Evolutionary conservation across 2,888 invertebrate genomes (phyloP).

Genomic region (Azorinus chamasolen): DNA sequence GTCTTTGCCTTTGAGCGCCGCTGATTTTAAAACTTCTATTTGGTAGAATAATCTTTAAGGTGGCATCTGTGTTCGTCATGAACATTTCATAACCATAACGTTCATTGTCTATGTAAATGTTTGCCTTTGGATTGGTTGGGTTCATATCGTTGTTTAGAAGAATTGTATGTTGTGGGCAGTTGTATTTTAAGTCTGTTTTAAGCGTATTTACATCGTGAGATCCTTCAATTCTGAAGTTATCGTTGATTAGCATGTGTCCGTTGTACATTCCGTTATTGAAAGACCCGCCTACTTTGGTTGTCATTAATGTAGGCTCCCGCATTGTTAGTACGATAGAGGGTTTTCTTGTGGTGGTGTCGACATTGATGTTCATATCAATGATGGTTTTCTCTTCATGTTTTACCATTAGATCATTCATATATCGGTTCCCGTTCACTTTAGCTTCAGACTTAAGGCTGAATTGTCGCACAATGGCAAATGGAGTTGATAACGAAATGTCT

Average conservation of each 20-base stretch:
- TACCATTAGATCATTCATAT: conserved; percentile 14
- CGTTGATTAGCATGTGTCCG: neutral
- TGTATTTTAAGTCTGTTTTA: conserved; percentile 16
- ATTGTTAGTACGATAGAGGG: conserved; percentile 2
- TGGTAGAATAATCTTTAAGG: conserved; percentile 63
- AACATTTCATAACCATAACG: conserved; percentile 53
- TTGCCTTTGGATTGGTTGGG: conserved; percentile 10
- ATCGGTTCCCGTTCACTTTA: conserved; percentile 3
- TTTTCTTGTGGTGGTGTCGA: conserved; percentile 1
- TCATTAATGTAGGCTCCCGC: conserved; percentile 10
- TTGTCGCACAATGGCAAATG: conserved; percentile 29
- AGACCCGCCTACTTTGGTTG: neutral
- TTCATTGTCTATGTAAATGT: conserved; percentile 15
- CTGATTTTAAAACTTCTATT: conserved; percentile 58
- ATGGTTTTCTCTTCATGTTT: conserved; percentile 23
- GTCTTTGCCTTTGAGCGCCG: conserved; percentile 36
- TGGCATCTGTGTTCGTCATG: conserved; percentile 33
- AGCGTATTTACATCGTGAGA: conserved; percentile 29
- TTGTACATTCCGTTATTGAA: neutral
- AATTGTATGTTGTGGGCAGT: conserved; percentile 19
- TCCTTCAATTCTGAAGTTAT: conserved; percentile 12
- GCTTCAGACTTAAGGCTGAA: conserved; percentile 21
- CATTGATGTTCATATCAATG: conserved; percentile 24
- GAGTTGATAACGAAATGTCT: conserved; percentile 27
- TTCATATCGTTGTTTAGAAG: conserved; percentile 7